phyloP scores from a whole-genome alignment of 2,888 invertebrate species.

The Brachyopa scutellaris region DNA sequence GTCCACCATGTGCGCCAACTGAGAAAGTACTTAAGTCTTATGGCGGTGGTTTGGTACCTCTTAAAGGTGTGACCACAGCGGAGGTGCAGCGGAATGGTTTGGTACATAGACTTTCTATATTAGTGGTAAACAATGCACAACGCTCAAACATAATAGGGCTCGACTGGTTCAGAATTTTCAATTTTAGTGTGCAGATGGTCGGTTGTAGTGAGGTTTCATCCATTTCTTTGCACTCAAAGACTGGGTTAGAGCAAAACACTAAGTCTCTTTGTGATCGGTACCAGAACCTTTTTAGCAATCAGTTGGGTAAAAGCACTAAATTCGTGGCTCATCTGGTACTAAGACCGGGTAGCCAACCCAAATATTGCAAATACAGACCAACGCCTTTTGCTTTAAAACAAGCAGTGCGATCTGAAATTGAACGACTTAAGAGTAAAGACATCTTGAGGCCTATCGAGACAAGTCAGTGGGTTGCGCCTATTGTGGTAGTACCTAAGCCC shows the following conservation, averaged over 20 bases:
- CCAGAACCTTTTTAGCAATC: not conserved
- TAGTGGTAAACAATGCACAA: not conserved
- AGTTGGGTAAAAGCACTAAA: not conserved
- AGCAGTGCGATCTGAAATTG: not conserved
- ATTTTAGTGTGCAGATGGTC: not conserved
- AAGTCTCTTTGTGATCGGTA: not conserved
- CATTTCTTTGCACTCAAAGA: not conserved
- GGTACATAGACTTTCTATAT: not conserved
- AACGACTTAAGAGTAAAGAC: not conserved
- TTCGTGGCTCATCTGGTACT: not conserved
- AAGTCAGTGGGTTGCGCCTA: constrained; percentile 7
- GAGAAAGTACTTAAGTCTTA: constrained; percentile 1
- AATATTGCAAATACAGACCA: not conserved
- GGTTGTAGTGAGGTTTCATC: not conserved
- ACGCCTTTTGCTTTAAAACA: constrained; percentile 6
- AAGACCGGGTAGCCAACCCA: not conserved
- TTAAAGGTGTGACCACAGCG: not conserved
- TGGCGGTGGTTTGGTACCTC: not conserved
- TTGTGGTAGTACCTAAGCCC: constrained; percentile 25
- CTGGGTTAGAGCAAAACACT: not conserved
- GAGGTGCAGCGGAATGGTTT: not conserved
- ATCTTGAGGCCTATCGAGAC: not conserved
- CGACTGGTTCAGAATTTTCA: not conserved
- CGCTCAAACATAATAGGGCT: not conserved
- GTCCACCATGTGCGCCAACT: constrained; percentile 6